phyloP scores from a whole-genome alignment of 2,797 vertebrate genomes.

The Chanos chanos region DNA sequence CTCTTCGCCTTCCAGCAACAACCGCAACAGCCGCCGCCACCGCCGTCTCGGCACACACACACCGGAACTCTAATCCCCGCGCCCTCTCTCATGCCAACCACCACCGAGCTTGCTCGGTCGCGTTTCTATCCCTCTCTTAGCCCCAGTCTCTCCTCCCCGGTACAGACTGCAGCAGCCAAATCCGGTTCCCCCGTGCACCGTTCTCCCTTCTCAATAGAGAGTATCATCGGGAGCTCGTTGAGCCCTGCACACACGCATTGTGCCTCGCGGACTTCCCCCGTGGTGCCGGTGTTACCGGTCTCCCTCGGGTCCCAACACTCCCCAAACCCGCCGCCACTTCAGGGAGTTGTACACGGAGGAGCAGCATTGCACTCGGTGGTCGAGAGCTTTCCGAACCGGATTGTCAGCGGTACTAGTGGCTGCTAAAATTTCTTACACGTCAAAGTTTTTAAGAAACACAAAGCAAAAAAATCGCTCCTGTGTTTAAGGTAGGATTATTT shows the following conservation, averaged over 20 bases:
- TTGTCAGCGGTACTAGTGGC: slow-evolving; percentile 74
- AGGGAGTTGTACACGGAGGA: slow-evolving; percentile 55
- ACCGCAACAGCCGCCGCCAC: slow-evolving; percentile 52
- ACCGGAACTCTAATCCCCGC: slow-evolving; percentile 73
- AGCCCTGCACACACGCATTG: slow-evolving; percentile 65
- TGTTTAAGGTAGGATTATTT: slow-evolving; percentile 88
- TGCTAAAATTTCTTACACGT: slow-evolving; percentile 75
- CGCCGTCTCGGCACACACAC: slow-evolving; percentile 63
- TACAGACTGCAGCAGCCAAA: slow-evolving; percentile 67
- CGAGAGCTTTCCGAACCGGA: slow-evolving; percentile 79
- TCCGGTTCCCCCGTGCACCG: slow-evolving; percentile 65
- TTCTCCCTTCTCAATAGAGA: slow-evolving; percentile 93
- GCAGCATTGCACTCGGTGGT: slow-evolving; percentile 71
- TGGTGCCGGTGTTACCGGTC: slow-evolving; percentile 61
- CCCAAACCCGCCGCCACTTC: slow-evolving; percentile 62
- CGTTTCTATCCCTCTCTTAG: slow-evolving; percentile 80
- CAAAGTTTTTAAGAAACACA: slow-evolving; percentile 56
- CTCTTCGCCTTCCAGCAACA: slow-evolving; percentile 86
- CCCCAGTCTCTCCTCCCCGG: slow-evolving; percentile 66
- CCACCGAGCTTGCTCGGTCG: slow-evolving; percentile 79
- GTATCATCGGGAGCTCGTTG: slow-evolving; percentile 83
- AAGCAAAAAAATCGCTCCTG: slow-evolving; percentile 62
- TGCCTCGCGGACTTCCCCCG: slow-evolving; percentile 74
- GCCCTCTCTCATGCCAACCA: slow-evolving; percentile 76
- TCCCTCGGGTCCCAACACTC: slow-evolving; percentile 56